Conservation (phyloP, 2,888 invertebrate species). For the Parnassius glacialis region DNA sequence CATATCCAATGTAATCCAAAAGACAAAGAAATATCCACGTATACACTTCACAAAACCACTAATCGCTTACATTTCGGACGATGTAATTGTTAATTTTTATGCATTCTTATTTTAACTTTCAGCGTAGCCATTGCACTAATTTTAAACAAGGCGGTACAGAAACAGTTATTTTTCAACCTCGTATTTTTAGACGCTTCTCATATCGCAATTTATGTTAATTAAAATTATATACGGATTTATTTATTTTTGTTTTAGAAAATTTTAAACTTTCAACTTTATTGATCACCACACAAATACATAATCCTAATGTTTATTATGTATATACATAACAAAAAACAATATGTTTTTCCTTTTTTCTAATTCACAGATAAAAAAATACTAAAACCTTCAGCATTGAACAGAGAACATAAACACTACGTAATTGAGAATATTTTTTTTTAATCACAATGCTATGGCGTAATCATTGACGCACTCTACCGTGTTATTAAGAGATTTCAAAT, state of each 20-base stretch:
- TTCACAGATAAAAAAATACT: slow-evolving; percentile 15
- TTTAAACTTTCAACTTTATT: slow-evolving; percentile 1
- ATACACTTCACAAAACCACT: slow-evolving; percentile 47
- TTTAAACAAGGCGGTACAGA: slow-evolving; percentile 44
- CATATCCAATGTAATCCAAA: slow-evolving; percentile 59
- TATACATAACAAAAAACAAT: slow-evolving; percentile 11
- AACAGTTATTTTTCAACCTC: slow-evolving; percentile 48
- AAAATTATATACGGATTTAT: slow-evolving; percentile 5
- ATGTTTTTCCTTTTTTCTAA: slow-evolving; percentile 3
- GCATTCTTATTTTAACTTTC: slow-evolving; percentile 56
- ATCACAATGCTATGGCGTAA: slow-evolving; percentile 22
- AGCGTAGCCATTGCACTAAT: slow-evolving; percentile 60
- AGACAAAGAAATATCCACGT: slow-evolving; percentile 48
- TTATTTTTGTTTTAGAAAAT: slow-evolving; percentile 1
- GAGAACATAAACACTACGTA: slow-evolving; percentile 19
- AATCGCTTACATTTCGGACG: slow-evolving; percentile 32
- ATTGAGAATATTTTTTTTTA: slow-evolving; percentile 17
- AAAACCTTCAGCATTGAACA: slow-evolving; percentile 13
- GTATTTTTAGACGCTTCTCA: slow-evolving; percentile 48
- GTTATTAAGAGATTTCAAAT: slow-evolving; percentile 26
- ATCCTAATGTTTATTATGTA: too few species aligned
- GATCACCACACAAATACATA: slow-evolving; percentile 1
- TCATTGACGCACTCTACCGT: slow-evolving; percentile 22
- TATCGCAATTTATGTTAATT: slow-evolving; percentile 13
- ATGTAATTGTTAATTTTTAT: slow-evolving; percentile 36